Percentiles rank a stretch among this genome's conserved stretches.
Conservation (phyloP, 2,113 vertebrate genomes). For the Pelodiscus sinensis region DNA sequence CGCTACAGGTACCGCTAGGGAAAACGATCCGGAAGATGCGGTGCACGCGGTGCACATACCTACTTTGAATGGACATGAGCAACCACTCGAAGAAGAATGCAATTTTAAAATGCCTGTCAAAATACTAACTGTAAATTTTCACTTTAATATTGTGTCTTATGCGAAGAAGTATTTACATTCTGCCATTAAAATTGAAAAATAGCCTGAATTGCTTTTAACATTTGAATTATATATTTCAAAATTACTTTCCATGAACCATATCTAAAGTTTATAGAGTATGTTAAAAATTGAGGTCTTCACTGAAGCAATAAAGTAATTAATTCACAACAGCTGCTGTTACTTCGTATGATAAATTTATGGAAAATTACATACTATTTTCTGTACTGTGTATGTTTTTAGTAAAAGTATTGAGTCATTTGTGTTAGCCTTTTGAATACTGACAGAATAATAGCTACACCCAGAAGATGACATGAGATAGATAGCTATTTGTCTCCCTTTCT, state of each 20-base stretch:
- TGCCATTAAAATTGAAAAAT: neutral
- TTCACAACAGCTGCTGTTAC: constrained; percentile 1
- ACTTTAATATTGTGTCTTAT: neutral
- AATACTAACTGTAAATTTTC: neutral
- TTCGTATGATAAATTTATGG: neutral
- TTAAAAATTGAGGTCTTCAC: constrained; percentile 6
- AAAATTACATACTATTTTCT: neutral
- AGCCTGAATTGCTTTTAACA: neutral
- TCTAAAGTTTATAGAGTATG: neutral
- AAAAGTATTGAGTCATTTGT: neutral
- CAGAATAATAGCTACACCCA: neutral
- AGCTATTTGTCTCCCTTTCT: neutral
- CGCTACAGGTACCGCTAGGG: too few relatives aligned
- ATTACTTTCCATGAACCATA: neutral
- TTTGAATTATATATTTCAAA: neutral
- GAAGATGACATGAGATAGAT: neutral
- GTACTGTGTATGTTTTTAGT: neutral
- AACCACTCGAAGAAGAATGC: too few relatives aligned
- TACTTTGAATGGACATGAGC: too few relatives aligned
- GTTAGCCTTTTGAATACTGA: neutral
- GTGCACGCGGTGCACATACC: too few relatives aligned
- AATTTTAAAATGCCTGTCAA: constrained; percentile 15
- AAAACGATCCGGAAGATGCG: too few relatives aligned
- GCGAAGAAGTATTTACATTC: neutral
- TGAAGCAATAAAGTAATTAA: neutral